These are phyloP conservation scores for Pyrrhura leucotis DNA, from an alignment of 2,797 vertebrate genomes.

Conservation along the genomic window DNA sequence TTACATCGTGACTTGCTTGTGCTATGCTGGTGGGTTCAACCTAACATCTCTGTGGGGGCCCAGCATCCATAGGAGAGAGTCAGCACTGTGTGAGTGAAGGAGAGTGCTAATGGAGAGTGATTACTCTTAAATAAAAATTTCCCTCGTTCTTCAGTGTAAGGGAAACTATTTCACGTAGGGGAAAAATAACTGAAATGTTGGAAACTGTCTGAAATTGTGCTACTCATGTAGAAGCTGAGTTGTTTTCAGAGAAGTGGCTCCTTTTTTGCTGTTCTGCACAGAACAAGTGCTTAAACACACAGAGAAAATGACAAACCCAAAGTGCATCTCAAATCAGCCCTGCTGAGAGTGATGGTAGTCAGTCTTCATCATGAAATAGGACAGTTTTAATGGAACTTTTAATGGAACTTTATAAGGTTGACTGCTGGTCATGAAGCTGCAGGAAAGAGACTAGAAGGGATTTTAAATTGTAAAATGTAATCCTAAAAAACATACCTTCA, in stretches of 20 bases:
- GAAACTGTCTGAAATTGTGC: not conserved
- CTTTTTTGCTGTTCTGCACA: not conserved
- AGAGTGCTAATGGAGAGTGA: not conserved
- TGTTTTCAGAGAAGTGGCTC: not conserved
- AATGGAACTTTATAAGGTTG: not conserved
- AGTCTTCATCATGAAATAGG: no score
- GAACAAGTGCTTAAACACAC: not conserved
- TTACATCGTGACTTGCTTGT: not conserved
- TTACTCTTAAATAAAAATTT: not conserved
- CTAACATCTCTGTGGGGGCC: accelerated
- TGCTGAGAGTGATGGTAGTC: no score
- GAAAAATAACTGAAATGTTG: not conserved
- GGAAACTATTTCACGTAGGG: not conserved
- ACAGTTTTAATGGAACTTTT: not conserved
- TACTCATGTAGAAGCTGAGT: accelerated
- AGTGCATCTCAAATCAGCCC: not conserved
- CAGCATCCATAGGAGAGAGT: not conserved
- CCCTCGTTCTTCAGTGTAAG: not conserved
- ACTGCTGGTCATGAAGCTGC: not conserved
- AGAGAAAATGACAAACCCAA: not conserved
- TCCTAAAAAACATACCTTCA: not conserved
- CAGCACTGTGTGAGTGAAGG: not conserved
- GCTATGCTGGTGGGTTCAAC: not conserved
- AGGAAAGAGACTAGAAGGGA: not conserved
- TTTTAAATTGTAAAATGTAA: not conserved